Conservation (phyloP, 2,888 invertebrate genomes). For the Parochlus steinenii region DNA sequence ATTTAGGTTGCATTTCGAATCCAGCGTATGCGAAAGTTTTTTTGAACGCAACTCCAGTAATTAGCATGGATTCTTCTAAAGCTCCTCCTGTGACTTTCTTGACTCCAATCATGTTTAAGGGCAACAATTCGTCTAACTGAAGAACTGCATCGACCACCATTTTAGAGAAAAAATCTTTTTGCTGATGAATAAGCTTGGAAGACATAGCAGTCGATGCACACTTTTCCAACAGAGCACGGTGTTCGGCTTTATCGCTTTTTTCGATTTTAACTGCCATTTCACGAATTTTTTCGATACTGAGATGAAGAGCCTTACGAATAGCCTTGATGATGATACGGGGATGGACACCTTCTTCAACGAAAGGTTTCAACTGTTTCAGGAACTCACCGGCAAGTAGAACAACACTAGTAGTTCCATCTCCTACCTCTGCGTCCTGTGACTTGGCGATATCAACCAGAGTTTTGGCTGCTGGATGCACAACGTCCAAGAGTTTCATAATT, state of each 20-base stretch:
- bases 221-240: conserved; percentile 52
- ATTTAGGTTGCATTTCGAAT: conserved; percentile 99
- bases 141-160: conserved; percentile 98
- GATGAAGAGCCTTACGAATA: conserved; percentile 63
- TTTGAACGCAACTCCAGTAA: conserved; percentile 92
- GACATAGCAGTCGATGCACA: conserved; percentile 95
- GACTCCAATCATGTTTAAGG: conserved; percentile 97
- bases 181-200: conserved; percentile 91
- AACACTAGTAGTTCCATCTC: conserved; percentile 97
- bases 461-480: conserved; percentile 96
- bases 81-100: conserved; percentile 83
- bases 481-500: conserved; percentile 93
- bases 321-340: conserved; percentile 86
- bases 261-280: conserved; percentile 69
- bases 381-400: conserved; percentile 92
- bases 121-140: conserved; percentile 72
- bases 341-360: conserved; percentile 90
- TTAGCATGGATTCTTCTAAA: conserved; percentile 72
- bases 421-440: conserved; percentile 98
- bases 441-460: conserved; percentile 97
- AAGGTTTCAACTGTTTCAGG: conserved; percentile 84
- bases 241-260: conserved; percentile 36
- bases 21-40: conserved; percentile 99
- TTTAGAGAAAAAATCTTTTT: conserved; percentile 87
- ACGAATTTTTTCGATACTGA: conserved; percentile 68